Percentiles rank a stretch among this genome's conserved stretches.
These are phyloP conservation scores for Choloepus hoffmanni DNA, from an alignment of 2,113 vertebrate species.

Conservation along the genomic window DNA sequence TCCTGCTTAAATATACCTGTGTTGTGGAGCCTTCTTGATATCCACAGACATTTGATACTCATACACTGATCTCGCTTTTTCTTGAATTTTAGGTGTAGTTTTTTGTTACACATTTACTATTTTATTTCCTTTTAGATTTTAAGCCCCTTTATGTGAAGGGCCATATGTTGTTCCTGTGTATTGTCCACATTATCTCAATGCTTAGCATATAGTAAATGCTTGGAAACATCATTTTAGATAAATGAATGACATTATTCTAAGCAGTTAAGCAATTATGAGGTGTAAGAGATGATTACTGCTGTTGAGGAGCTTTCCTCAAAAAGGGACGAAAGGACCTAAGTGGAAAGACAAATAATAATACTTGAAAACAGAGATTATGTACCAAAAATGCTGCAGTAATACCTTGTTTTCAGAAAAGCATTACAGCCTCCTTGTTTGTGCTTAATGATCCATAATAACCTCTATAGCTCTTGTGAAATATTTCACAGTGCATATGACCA, in stretches of 20 bases:
- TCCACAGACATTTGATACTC: neutral
- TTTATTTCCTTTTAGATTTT: constrained; percentile 1
- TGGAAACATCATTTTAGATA: neutral
- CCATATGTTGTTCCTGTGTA: neutral
- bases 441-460: neutral
- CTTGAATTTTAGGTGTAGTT: neutral
- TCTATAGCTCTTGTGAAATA: neutral
- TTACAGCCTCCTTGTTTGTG: neutral
- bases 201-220: neutral
- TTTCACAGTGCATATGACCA: neutral
- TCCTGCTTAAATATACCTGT: neutral
- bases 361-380: neutral
- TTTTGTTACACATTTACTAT: neutral
- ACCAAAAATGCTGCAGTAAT: neutral
- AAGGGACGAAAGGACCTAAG: neutral
- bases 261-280: neutral
- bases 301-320: neutral
- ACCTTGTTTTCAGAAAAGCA: neutral
- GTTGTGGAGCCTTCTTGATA: neutral
- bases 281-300: neutral
- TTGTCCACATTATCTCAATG: neutral
- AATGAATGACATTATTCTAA: neutral
- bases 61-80: too few species aligned
- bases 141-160: neutral
- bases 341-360: neutral